Base-by-base conservation (phyloP, 2,797 vertebrate species). In the Anabacerthia variegaticeps region DNA sequence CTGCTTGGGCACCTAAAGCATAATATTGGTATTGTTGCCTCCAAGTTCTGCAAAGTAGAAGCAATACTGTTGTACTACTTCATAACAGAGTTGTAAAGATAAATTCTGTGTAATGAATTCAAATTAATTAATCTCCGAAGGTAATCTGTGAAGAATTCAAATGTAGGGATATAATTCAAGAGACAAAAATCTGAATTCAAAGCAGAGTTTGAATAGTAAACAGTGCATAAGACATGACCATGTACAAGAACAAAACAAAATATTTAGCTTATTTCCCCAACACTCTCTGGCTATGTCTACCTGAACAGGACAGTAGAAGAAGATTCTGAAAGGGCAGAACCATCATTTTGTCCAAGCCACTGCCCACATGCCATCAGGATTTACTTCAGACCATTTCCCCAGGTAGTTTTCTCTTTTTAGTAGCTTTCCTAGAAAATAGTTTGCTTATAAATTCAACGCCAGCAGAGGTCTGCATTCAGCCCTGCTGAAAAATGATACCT, bases 151-250 rank as follows among this genome's bases (percentile, higher is more conserved):
- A 73, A 52, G 55, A 44, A 67, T 23, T 68, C 39, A 65, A 51
- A 61, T 36, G 24, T 27, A 68, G 16, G 28, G 26, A 76, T 36
- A 11, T 52, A 72, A 76, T 22, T 86, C 12, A 26, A 21, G 17
- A 75, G 5, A 61, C 24, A 73, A 55, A 90, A 73, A n/a, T 32
- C 37, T 41, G 28, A 68, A 84, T 69, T 80, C 37, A 76, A 65
- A 84, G 55, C 18, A 44, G 24, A 51, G 3, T 61, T 44, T 56
- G 12, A 87, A 52, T 4, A 62, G 20, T 1, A 14, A 91, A 44
- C 22, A 52, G 8, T 12, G 44, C 14, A 3, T 14, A 68, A 65
- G 28, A 56, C 2, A 0, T 9, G 10, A 19, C 41, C 0, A 0
- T 9, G 27, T 34, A 17, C 27, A 58, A 58, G 39, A 73, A 58